Percentiles rank a stretch among this genome's conserved stretches.
Conservation (phyloP, 2,113 vertebrate genomes). For the Corythornis vintsioides region DNA sequence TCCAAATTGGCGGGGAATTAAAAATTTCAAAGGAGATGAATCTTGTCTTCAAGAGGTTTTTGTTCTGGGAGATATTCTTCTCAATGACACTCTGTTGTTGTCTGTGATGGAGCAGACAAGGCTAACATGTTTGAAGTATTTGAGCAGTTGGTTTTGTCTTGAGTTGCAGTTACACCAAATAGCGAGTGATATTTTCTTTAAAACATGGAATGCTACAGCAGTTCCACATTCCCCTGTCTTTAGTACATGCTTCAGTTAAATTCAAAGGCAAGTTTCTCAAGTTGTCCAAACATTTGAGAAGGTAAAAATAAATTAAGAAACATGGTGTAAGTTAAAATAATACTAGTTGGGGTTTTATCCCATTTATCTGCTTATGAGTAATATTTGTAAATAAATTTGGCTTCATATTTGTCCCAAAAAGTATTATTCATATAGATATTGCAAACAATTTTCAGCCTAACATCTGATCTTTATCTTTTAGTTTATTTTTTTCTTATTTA, state of each 20-base stretch:
- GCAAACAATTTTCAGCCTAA: neutral
- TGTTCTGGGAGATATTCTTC: neutral
- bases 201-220: neutral
- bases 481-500: neutral
- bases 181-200: neutral
- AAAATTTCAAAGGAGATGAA: neutral
- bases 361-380: neutral
- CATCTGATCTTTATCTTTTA: neutral
- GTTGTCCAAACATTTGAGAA: neutral
- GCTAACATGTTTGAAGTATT: neutral
- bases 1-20: neutral
- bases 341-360: neutral
- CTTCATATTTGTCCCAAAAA: neutral
- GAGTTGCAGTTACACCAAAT: neutral
- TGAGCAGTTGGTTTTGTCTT: neutral
- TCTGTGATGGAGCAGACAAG: neutral
- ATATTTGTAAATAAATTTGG: neutral
- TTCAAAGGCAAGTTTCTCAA: neutral
- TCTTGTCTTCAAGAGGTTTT: constrained; percentile 7
- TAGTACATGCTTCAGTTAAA: neutral
- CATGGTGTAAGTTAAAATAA: neutral
- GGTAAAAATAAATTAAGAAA: neutral
- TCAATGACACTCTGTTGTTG: neutral
- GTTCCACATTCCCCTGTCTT: neutral
- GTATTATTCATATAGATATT: neutral